phyloP scores from a whole-genome alignment of 2,888 invertebrate species.

The Tachina lurida region DNA sequence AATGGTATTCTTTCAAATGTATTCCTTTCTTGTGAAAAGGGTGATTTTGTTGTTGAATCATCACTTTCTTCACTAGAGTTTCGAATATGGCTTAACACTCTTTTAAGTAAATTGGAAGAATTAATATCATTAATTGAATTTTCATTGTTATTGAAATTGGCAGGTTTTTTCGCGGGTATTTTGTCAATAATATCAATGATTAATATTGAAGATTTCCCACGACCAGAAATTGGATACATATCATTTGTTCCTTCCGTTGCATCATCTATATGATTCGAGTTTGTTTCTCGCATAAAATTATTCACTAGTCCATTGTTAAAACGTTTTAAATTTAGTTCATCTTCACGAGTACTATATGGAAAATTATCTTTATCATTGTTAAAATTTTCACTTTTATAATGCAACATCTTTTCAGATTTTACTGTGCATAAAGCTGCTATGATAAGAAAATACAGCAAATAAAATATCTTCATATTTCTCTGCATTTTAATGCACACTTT shows the following conservation, averaged over 20 bases:
- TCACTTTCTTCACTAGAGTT: slow-evolving; percentile 1
- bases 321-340: slow-evolving; percentile 29
- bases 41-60: neutral
- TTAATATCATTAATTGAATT: neutral
- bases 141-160: neutral
- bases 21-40: neutral
- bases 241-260: neutral
- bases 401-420: slow-evolving; percentile 1
- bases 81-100: neutral
- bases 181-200: neutral
- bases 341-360: slow-evolving; percentile 51
- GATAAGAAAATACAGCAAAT: neutral
- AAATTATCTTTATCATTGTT: slow-evolving; percentile 45
- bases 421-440: neutral
- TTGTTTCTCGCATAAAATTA: neutral
- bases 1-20: neutral
- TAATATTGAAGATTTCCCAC: neutral
- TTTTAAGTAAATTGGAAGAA: neutral
- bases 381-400: slow-evolving; percentile 10
- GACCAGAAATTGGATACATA: neutral
- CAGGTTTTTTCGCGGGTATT: neutral
- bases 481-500: neutral
- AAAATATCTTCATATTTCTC: slow-evolving; percentile 30
- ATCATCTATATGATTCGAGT: slow-evolving; percentile 41
- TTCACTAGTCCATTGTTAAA: slow-evolving; percentile 1